These are phyloP conservation scores for Pegea sp. DNA, from an alignment of 23 tunicate species.

Conservation along the genomic window DNA sequence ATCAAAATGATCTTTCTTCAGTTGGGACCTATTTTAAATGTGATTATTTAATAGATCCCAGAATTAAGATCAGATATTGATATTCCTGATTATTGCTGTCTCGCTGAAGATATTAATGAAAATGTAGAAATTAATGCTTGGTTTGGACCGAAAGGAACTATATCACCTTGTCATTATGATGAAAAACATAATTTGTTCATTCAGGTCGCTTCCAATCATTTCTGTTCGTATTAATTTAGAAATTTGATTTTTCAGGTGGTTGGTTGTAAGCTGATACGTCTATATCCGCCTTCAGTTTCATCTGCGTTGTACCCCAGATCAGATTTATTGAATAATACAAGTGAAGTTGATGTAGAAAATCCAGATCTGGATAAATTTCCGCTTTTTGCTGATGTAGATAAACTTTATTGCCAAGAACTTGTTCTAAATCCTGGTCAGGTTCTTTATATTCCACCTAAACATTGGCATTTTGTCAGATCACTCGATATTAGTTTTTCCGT, in stretches of 20 bases:
- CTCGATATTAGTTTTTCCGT: slow-evolving; percentile 81
- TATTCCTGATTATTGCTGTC: slow-evolving; percentile 78
- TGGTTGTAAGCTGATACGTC: slow-evolving; percentile 47
- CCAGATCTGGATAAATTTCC: slow-evolving; percentile 54
- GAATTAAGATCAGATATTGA: slow-evolving; percentile 41
- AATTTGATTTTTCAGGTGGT: slow-evolving; percentile 14
- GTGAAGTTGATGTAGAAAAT: slow-evolving; percentile 67
- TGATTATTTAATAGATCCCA: slow-evolving; percentile 11
- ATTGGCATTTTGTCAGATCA: slow-evolving; percentile 86
- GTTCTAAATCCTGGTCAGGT: slow-evolving; percentile 46
- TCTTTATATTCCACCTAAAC: slow-evolving; percentile 71
- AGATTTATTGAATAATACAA: slow-evolving; percentile 37
- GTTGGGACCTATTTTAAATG: neutral
- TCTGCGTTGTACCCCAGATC: slow-evolving; percentile 27
- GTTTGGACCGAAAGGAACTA: slow-evolving; percentile 90
- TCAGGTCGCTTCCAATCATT: slow-evolving; percentile 13
- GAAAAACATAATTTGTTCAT: slow-evolving; percentile 51
- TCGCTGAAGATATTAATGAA: slow-evolving; percentile 16
- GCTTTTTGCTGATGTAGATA: slow-evolving; percentile 29
- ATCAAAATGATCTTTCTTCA: neutral
- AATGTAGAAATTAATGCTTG: slow-evolving; percentile 80
- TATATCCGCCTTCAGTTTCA: slow-evolving; percentile 22
- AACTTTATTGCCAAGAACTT: slow-evolving; percentile 16
- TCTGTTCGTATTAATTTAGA: neutral
- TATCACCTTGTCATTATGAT: slow-evolving; percentile 85